phyloP scores from a whole-genome alignment of 2,797 vertebrate species.

The Amblyopsis hoosieri region DNA sequence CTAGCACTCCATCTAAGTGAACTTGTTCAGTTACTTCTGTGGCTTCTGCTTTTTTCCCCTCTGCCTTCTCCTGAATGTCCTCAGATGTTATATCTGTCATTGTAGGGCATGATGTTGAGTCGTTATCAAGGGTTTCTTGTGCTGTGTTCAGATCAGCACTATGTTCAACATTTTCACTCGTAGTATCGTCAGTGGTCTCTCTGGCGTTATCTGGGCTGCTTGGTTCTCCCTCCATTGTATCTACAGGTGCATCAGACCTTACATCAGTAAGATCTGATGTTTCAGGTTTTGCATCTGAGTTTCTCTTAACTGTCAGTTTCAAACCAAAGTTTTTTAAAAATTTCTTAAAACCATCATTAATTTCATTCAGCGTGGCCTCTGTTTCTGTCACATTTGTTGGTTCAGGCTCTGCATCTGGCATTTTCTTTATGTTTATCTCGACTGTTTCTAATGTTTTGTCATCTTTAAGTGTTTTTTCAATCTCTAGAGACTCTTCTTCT shows the following conservation, averaged over 20 bases:
- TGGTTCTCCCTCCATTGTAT: slow-evolving; percentile 65
- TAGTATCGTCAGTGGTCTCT: slow-evolving; percentile 30
- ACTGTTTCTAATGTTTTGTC: slow-evolving; percentile 53
- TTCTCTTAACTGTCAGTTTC: slow-evolving; percentile 89
- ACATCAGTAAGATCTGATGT: slow-evolving; percentile 29
- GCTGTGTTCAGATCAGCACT: slow-evolving; percentile 48
- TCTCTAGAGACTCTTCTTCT: slow-evolving; percentile 69
- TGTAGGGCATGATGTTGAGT: slow-evolving; percentile 52
- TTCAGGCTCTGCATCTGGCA: slow-evolving; percentile 49
- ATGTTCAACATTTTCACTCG: slow-evolving; percentile 44
- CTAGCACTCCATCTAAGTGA: slow-evolving; percentile 17
- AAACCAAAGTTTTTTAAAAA: slow-evolving; percentile 91
- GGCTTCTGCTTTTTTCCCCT: slow-evolving; percentile 38
- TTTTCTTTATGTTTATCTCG: slow-evolving; percentile 60
- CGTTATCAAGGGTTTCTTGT: slow-evolving; percentile 58
- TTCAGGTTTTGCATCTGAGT: slow-evolving; percentile 78
- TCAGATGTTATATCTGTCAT: slow-evolving; percentile 48
- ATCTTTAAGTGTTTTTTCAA: slow-evolving; percentile 60
- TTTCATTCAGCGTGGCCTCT: slow-evolving; percentile 74
- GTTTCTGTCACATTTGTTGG: slow-evolving; percentile 70
- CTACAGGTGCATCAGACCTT: slow-evolving; percentile 66
- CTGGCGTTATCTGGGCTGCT: slow-evolving; percentile 42
- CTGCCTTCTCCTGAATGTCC: slow-evolving; percentile 35
- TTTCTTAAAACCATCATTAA: slow-evolving; percentile 87
- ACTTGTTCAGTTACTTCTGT: slow-evolving; percentile 46